Conservation (phyloP, 2,113 vertebrate species). For the Gymnarchus niloticus region DNA sequence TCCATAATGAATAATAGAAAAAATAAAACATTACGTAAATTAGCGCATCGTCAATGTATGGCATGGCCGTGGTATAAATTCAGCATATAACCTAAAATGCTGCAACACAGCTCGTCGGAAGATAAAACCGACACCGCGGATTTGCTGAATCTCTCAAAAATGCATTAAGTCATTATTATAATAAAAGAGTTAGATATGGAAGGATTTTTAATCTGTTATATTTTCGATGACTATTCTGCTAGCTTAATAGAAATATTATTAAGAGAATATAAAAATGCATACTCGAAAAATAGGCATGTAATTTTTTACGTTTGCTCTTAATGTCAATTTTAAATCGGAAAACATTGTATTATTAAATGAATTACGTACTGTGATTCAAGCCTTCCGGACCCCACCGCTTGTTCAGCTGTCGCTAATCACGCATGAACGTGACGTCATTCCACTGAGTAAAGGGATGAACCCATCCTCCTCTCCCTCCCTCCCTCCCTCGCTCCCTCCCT, state of each 20-base stretch:
- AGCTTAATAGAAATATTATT: background rate
- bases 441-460: background rate
- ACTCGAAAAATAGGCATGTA: background rate
- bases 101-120: background rate
- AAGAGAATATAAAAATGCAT: background rate
- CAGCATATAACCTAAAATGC: background rate
- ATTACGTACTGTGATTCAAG: slow-evolving; percentile 21
- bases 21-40: background rate
- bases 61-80: background rate
- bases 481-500: too few species aligned
- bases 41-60: background rate
- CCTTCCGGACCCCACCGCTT: slow-evolving; percentile 4
- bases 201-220: background rate
- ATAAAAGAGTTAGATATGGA: background rate
- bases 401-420: background rate
- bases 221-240: background rate
- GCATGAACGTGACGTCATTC: slow-evolving; percentile 21
- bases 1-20: background rate
- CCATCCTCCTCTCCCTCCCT: background rate
- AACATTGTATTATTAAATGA: background rate
- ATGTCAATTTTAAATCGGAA: background rate
- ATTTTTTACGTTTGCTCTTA: background rate
- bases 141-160: background rate
- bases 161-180: background rate
- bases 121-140: background rate